Percentiles rank a stretch among this genome's conserved stretches.
These are phyloP conservation scores for Neogale vison DNA, from an alignment of 2,113 vertebrate genomes.

Conservation along the genomic window DNA sequence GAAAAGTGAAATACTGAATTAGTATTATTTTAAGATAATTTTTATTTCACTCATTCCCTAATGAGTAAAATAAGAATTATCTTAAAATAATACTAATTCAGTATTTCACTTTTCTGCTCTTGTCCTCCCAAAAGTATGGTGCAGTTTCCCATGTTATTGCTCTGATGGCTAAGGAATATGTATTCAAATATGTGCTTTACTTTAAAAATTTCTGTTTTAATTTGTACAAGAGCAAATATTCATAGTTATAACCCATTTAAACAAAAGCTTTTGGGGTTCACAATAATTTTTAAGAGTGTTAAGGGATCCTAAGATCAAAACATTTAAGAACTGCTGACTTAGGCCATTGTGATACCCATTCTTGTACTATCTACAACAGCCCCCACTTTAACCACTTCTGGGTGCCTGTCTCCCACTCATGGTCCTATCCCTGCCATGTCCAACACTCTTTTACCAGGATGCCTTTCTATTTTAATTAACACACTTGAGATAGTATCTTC, in stretches of 20 bases:
- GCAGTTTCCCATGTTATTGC: neutral
- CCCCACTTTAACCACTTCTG: neutral
- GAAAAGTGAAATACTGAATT: too few species aligned
- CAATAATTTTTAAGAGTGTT: neutral
- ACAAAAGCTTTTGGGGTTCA: neutral
- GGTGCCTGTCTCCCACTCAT: neutral
- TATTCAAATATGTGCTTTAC: neutral
- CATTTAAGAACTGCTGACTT: neutral
- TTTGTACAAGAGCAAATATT: neutral
- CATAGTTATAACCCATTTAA: neutral
- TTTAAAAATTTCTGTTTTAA: neutral
- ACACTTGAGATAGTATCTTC: constrained; percentile 6
- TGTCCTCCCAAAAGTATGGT: neutral
- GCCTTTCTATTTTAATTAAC: constrained; percentile 67
- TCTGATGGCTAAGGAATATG: neutral
- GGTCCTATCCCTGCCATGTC: neutral
- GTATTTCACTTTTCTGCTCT: neutral
- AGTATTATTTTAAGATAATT: too few species aligned
- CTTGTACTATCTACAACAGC: neutral
- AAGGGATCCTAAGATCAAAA: neutral
- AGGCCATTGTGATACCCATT: neutral
- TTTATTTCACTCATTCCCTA: too few species aligned
- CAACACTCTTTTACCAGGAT: neutral
- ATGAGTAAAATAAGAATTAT: neutral
- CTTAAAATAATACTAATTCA: neutral